phyloP scores from a whole-genome alignment of 2,113 vertebrate species.

The Chitala chitala region DNA sequence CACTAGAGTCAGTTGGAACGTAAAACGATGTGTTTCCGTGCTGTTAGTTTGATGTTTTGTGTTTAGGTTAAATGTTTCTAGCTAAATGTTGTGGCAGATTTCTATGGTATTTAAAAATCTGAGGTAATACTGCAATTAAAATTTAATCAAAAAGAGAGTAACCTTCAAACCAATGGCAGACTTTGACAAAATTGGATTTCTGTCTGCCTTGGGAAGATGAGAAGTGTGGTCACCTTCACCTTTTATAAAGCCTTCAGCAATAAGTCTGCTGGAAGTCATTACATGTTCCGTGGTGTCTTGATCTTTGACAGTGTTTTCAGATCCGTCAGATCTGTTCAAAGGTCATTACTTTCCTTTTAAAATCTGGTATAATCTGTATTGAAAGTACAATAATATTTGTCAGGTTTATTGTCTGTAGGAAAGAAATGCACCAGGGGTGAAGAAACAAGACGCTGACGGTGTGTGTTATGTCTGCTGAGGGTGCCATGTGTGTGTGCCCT shows the following conservation, averaged over 20 bases:
- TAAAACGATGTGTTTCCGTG: neutral
- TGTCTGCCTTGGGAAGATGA: conserved; percentile 59
- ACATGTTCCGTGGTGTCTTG: neutral
- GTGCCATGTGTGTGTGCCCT: too few relatives aligned
- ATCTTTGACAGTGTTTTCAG: conserved; percentile 20
- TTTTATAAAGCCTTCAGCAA: conserved; percentile 60
- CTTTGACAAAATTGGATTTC: conserved; percentile 70
- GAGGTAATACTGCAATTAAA: too few relatives aligned
- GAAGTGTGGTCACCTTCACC: conserved; percentile 68
- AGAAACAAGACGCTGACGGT: too few relatives aligned
- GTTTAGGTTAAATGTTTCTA: too few relatives aligned
- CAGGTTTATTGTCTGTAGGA: neutral
- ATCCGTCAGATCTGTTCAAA: conserved; percentile 40
- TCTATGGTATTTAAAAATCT: too few relatives aligned
- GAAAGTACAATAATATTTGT: neutral
- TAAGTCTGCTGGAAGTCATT: conserved; percentile 56
- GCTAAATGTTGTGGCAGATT: too few relatives aligned
- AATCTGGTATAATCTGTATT: conserved; percentile 31
- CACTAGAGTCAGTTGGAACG: neutral
- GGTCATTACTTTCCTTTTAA: conserved; percentile 24
- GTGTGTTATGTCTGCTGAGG: too few relatives aligned
- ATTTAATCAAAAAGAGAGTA: conserved; percentile 63
- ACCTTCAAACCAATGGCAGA: conserved; percentile 71
- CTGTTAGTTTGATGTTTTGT: neutral
- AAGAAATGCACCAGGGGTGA: too few relatives aligned